phyloP scores from a whole-genome alignment of 1,140 invertebrate genomes.

The Aphaenogaster floridana region DNA sequence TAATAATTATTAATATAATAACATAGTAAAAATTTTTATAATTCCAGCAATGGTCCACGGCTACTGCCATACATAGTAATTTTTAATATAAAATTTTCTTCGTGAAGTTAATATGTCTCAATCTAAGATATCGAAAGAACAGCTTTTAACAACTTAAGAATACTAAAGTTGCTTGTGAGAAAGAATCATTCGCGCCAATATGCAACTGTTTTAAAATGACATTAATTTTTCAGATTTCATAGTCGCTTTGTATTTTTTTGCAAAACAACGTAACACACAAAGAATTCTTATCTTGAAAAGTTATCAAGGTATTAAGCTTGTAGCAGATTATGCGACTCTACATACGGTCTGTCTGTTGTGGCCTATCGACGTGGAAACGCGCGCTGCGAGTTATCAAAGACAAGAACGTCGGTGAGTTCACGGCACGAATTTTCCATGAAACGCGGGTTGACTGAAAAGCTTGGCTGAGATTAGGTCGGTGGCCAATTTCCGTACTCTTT shows the following conservation, averaged over 20 bases:
- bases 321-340: not conserved
- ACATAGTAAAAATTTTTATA: too few relatives aligned
- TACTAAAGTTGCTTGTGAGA: not conserved
- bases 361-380: constrained; percentile 6
- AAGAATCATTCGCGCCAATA: not conserved
- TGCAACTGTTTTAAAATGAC: not conserved
- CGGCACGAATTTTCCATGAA: constrained; percentile 67
- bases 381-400: constrained; percentile 45
- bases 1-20: too few relatives aligned
- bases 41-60: too few relatives aligned
- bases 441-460: constrained; percentile 63
- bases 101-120: not conserved
- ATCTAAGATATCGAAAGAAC: not conserved
- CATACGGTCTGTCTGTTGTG: not conserved
- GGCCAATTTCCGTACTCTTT: constrained; percentile 65
- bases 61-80: too few relatives aligned
- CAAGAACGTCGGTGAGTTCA: constrained; percentile 50
- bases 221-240: not conserved
- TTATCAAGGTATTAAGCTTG: not conserved
- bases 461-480: constrained; percentile 69
- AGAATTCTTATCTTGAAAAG: not conserved
- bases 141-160: not conserved
- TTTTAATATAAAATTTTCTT: too few relatives aligned
- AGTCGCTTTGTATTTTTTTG: not conserved
- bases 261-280: not conserved